These are phyloP conservation scores for Hofmannophila pseudospretella DNA, from an alignment of 2,888 invertebrate species.

Conservation along the genomic window DNA sequence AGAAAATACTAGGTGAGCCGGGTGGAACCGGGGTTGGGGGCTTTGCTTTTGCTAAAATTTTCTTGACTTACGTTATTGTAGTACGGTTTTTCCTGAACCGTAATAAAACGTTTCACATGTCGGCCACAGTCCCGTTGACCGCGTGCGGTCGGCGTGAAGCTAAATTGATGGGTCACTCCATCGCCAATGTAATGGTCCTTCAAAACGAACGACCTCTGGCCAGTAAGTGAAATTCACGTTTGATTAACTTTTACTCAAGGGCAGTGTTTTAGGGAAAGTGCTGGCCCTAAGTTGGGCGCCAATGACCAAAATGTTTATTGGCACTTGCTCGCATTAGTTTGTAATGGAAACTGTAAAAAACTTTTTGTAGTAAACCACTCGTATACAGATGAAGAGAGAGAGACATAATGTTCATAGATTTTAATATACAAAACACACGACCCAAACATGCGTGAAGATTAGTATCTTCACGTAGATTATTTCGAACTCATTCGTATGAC, in stretches of 20 bases:
- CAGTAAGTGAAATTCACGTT: conserved; percentile 72
- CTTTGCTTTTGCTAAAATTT: conserved; percentile 33
- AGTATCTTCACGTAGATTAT: too few species aligned
- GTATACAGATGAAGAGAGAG: too few species aligned
- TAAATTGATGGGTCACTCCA: conserved; percentile 75
- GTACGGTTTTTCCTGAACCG: conserved; percentile 63
- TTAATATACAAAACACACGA: too few species aligned
- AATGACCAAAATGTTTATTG: conserved; percentile 13
- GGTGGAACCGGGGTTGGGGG: too few species aligned
- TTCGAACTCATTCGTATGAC: too few species aligned
- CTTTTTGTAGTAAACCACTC: too few species aligned
- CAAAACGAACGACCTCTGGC: conserved; percentile 66
- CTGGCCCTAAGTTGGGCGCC: conserved; percentile 16
- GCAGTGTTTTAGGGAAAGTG: conserved; percentile 27
- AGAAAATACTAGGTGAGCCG: too few species aligned
- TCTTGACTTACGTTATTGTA: conserved; percentile 51
- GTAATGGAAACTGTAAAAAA: too few species aligned
- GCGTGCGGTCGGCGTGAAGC: conserved; percentile 70
- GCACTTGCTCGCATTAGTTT: too few species aligned
- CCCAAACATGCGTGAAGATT: too few species aligned
- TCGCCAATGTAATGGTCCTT: conserved; percentile 73
- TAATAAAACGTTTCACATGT: conserved; percentile 72
- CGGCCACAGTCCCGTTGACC: conserved; percentile 53
- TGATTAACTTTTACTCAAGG: conserved; percentile 67
- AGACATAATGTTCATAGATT: too few species aligned